Evolutionary conservation across 2,888 invertebrate species (phyloP).

Genomic region (Lithodes maja): DNA sequence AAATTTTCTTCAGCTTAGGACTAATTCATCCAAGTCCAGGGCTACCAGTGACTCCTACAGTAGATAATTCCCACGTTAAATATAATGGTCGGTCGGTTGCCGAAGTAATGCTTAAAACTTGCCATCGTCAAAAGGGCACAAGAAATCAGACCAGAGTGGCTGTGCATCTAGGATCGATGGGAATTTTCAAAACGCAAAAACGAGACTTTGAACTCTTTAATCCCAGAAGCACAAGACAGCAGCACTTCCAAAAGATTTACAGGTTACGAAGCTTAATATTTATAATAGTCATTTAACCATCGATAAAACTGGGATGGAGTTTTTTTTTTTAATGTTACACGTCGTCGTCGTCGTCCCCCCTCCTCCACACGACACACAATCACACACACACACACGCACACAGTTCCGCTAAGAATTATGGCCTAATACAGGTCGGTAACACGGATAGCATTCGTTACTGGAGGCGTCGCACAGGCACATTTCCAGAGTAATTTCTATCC

Average conservation of each 20-base stretch:
- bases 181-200: constrained; percentile 48
- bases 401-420: constrained; percentile 31
- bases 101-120: not conserved
- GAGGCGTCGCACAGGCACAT: too few species aligned
- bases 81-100: not conserved
- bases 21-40: too few species aligned
- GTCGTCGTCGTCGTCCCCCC: not conserved
- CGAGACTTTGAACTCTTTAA: constrained; percentile 1
- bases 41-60: too few species aligned
- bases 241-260: not conserved
- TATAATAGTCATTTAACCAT: constrained; percentile 13
- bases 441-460: constrained; percentile 57
- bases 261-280: not conserved
- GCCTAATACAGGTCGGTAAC: constrained; percentile 58
- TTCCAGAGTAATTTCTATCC: too few species aligned
- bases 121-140: not conserved
- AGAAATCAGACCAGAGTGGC: constrained; percentile 30
- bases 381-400: too few species aligned
- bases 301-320: constrained; percentile 43
- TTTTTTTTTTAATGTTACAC: constrained; percentile 2
- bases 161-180: constrained; percentile 23
- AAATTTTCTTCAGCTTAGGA: too few species aligned
- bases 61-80: too few species aligned
- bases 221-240: constrained; percentile 8
- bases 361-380: not conserved